phyloP scores from a whole-genome alignment of 2,113 vertebrate species.

The Megaceryle torquata region DNA sequence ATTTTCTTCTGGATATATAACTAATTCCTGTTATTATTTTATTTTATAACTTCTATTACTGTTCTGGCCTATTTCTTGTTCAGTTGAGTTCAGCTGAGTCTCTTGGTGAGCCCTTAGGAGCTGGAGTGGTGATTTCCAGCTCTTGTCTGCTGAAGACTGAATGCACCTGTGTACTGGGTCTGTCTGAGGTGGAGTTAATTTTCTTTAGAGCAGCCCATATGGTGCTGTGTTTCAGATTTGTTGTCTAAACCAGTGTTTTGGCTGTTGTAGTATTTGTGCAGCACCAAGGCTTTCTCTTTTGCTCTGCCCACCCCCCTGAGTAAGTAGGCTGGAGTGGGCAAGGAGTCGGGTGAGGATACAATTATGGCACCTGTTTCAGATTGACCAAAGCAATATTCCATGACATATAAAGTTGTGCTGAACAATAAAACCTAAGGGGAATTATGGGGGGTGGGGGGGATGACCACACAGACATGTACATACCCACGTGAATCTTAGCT shows the following conservation, averaged over 20 bases:
- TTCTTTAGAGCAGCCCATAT: background rate
- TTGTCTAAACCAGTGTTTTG: background rate
- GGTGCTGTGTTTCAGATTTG: background rate
- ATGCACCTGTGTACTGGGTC: background rate
- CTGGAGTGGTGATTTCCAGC: background rate
- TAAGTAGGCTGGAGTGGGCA: rapidly evolving
- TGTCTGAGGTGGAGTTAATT: background rate
- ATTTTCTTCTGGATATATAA: conserved; percentile 7
- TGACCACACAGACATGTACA: rapidly evolving
- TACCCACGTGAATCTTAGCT: rapidly evolving
- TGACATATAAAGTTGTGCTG: rapidly evolving
- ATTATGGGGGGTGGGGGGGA: rapidly evolving
- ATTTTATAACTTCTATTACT: background rate
- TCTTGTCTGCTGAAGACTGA: background rate
- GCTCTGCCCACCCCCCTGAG: rapidly evolving
- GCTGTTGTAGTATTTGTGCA: background rate
- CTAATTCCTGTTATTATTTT: background rate
- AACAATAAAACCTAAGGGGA: background rate
- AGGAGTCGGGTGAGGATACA: background rate
- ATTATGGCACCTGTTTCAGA: background rate
- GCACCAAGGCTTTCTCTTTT: background rate
- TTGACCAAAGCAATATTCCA: background rate
- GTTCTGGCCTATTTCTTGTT: background rate
- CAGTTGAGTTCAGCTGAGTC: background rate
- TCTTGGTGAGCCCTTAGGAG: background rate